These are phyloP conservation scores for Polia nebulosa DNA, from an alignment of 2,888 invertebrate species.

Conservation along the genomic window DNA sequence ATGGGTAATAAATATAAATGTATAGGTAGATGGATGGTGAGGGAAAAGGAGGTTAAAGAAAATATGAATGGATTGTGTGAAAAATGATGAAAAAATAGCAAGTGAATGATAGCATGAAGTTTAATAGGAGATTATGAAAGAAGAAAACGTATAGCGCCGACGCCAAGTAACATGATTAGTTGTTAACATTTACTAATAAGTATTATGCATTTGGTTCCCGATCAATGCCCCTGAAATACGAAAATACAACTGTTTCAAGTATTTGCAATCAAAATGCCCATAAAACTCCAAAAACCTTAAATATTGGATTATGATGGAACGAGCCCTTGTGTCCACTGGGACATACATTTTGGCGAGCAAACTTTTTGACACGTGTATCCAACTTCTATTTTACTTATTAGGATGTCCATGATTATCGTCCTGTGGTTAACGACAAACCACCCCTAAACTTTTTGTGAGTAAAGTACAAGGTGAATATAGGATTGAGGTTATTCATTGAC, in stretches of 20 bases:
- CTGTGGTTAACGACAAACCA: background rate
- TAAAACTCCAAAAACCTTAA: background rate
- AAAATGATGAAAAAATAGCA: background rate
- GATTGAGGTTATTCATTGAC: background rate
- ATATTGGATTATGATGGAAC: slow-evolving; percentile 16
- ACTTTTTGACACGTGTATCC: slow-evolving; percentile 33
- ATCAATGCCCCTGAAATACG: too few relatives aligned
- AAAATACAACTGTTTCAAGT: background rate
- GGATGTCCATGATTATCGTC: background rate
- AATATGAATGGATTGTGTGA: background rate
- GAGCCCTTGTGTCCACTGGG: slow-evolving; percentile 14
- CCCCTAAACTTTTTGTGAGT: background rate
- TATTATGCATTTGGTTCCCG: too few relatives aligned
- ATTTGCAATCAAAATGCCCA: slow-evolving; percentile 16
- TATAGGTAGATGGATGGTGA: too few relatives aligned
- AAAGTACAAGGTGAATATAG: background rate
- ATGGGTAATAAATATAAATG: too few relatives aligned
- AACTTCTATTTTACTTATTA: slow-evolving; percentile 31
- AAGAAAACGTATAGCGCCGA: background rate
- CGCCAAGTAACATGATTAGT: background rate
- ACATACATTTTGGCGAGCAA: slow-evolving; percentile 11
- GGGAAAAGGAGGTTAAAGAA: background rate
- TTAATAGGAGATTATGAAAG: background rate
- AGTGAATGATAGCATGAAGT: background rate
- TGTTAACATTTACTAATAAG: too few relatives aligned